These are phyloP conservation scores for Cheiracanthium punctorium DNA, from an alignment of 2,888 invertebrate species.

Conservation along the genomic window DNA sequence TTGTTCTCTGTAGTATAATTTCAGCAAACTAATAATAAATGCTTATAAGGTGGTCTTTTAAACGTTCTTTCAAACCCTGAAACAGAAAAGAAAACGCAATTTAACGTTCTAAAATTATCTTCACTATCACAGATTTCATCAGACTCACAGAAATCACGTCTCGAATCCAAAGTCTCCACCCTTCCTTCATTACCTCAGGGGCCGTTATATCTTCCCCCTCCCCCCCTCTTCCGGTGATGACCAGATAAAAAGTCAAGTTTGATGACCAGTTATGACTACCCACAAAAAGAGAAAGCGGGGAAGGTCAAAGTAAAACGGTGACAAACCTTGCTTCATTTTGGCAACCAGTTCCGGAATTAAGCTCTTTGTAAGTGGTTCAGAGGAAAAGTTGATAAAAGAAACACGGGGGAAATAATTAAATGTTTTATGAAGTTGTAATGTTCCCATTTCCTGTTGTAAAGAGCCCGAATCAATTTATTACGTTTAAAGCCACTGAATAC, in stretches of 20 bases:
- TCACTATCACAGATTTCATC: not conserved
- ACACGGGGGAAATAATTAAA: too few species aligned
- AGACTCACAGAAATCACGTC: not conserved
- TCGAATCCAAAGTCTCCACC: conserved; percentile 5
- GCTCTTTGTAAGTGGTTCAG: not conserved
- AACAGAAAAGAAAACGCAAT: too few species aligned
- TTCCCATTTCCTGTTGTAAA: too few species aligned
- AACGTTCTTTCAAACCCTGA: too few species aligned
- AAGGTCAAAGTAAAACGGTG: not conserved
- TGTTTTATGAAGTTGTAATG: too few species aligned
- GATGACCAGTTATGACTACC: conserved; percentile 28
- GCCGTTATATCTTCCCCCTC: conserved; percentile 10
- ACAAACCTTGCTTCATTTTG: not conserved
- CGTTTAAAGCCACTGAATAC: too few species aligned
- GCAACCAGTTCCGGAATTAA: conserved; percentile 31
- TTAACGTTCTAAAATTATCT: too few species aligned
- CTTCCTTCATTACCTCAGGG: not conserved
- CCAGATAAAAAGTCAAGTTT: conserved; percentile 42
- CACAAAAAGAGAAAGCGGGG: not conserved
- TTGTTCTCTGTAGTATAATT: too few species aligned
- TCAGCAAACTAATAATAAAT: too few species aligned
- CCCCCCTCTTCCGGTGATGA: conserved; percentile 48
- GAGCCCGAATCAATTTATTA: too few species aligned
- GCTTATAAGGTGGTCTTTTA: too few species aligned
- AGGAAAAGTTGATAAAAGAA: too few species aligned